Evolutionary conservation across 2,888 invertebrate genomes (phyloP).

Genomic region (Lasioglossum pauxillum): DNA sequence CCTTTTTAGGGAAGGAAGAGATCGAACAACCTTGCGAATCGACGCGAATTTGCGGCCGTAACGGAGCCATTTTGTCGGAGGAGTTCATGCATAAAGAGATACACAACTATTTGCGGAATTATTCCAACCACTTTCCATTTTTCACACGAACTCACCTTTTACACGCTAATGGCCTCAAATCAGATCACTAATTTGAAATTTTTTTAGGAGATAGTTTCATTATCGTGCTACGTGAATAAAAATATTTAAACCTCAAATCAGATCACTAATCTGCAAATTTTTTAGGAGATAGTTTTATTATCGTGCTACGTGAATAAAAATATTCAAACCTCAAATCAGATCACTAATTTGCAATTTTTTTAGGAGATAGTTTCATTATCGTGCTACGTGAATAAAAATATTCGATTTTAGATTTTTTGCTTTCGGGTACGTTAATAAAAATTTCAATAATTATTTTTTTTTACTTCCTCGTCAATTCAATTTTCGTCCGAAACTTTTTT

Average conservation of each 20-base stretch:
- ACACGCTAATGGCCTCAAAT: background rate
- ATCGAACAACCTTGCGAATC: constrained; percentile 18
- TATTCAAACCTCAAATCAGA: background rate
- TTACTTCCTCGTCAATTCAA: too few relatives aligned
- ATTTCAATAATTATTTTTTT: background rate
- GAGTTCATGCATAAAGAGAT: background rate
- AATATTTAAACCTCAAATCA: too few relatives aligned
- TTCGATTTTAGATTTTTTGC: background rate
- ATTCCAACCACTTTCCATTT: background rate
- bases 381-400: background rate
- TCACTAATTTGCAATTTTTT: background rate
- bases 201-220: background rate
- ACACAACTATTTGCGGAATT: background rate
- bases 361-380: background rate
- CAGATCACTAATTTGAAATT: too few relatives aligned
- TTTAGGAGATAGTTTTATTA: background rate
- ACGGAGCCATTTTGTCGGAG: background rate
- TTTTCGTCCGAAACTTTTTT: background rate
- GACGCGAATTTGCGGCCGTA: background rate
- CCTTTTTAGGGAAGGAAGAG: constrained; percentile 49
- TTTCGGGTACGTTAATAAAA: too few relatives aligned
- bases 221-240: background rate
- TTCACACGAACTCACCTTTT: background rate
- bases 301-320: background rate
- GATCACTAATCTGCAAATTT: too few relatives aligned